phyloP scores from a whole-genome alignment of 2,888 invertebrate species.

The Chorisops tibialis region DNA sequence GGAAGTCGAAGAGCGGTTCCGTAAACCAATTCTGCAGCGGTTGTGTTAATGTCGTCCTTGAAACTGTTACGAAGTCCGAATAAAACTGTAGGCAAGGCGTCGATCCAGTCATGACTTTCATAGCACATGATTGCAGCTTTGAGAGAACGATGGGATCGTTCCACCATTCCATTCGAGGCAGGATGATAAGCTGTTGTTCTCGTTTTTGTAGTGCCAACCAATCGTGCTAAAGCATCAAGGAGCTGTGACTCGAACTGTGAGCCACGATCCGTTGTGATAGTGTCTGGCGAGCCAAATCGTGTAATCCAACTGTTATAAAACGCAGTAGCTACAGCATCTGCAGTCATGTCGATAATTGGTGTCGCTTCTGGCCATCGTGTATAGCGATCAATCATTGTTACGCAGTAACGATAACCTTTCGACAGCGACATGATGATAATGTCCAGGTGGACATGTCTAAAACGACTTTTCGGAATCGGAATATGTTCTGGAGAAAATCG shows the following conservation, averaged over 20 bases:
- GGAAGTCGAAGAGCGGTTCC: constrained; percentile 40
- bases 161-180: constrained; percentile 18
- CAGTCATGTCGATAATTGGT: constrained; percentile 36
- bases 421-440: no score
- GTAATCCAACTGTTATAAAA: constrained; percentile 43
- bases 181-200: constrained; percentile 19
- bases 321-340: constrained; percentile 35
- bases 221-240: neutral
- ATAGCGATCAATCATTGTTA: no score
- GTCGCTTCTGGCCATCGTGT: constrained; percentile 39
- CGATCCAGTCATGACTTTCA: constrained; percentile 37
- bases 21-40: constrained; percentile 41
- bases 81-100: constrained; percentile 40
- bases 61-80: constrained; percentile 39
- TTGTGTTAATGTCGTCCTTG: constrained; percentile 39
- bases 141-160: constrained; percentile 17
- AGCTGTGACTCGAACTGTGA: constrained; percentile 26
- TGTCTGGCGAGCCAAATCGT: constrained; percentile 45
- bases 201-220: constrained; percentile 1
- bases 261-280: constrained; percentile 32
- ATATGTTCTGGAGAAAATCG: constrained; percentile 6
- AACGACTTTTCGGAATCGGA: constrained; percentile 29
- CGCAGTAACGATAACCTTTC: constrained; percentile 41
- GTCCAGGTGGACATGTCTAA: constrained; percentile 50
- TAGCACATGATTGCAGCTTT: neutral